phyloP scores from a whole-genome alignment of 2,113 vertebrate genomes.

The Sylvia atricapilla region DNA sequence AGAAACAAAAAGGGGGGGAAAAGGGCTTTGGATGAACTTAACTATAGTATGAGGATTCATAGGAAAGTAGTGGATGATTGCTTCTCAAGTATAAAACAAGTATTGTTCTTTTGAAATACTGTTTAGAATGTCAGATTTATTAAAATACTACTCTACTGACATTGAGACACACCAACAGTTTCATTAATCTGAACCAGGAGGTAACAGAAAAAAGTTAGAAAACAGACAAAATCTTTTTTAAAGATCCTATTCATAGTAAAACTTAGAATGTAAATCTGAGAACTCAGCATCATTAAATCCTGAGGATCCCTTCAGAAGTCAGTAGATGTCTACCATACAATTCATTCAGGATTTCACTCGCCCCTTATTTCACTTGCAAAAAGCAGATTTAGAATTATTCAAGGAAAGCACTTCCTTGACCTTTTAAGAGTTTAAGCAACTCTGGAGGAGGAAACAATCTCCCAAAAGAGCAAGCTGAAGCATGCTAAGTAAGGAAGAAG shows the following conservation, averaged over 20 bases:
- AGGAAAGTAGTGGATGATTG: not conserved
- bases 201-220: not conserved
- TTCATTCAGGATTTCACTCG: not conserved
- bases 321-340: not conserved
- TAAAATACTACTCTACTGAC: not conserved
- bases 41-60: not conserved
- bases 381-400: not conserved
- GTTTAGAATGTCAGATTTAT: not conserved
- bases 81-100: not conserved
- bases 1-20: not conserved
- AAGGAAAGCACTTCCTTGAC: not conserved
- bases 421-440: not conserved
- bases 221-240: not conserved
- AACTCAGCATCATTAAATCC: not conserved
- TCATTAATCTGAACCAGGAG: not conserved
- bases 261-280: not conserved
- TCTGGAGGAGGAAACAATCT: not conserved
- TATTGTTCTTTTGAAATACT: not conserved
- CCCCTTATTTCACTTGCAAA: not conserved
- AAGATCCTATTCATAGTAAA: not conserved
- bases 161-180: not conserved
- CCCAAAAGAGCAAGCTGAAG: not conserved
- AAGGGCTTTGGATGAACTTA: not conserved
- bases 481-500: not conserved
- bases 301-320: not conserved